Evolutionary conservation across 2,888 invertebrate genomes (phyloP).

Genomic region (Marasmarcha lunaedactyla): DNA sequence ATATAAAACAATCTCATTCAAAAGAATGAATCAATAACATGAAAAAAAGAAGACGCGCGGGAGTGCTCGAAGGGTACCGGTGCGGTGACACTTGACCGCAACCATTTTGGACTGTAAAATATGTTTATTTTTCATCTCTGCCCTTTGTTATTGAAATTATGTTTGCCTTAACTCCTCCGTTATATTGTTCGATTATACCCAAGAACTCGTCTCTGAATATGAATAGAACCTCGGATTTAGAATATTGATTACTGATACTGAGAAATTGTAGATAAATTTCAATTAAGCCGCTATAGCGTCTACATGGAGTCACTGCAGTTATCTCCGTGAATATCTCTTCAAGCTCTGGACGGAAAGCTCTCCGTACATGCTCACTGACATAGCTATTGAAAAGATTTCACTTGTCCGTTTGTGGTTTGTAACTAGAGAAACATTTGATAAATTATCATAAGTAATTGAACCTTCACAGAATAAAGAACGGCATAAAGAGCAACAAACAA

Average conservation of each 20-base stretch:
- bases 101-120: slow-evolving; percentile 69
- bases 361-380: slow-evolving; percentile 27
- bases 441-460: too few relatives aligned
- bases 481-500: too few relatives aligned
- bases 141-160: slow-evolving; percentile 69
- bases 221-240: slow-evolving; percentile 60
- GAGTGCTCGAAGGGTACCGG: slow-evolving; percentile 17
- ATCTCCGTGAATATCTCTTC: slow-evolving; percentile 54
- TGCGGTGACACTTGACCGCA: slow-evolving; percentile 68
- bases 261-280: slow-evolving; percentile 70
- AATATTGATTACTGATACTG: slow-evolving; percentile 70
- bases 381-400: slow-evolving; percentile 35
- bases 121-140: slow-evolving; percentile 69
- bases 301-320: slow-evolving; percentile 35
- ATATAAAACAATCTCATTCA: slow-evolving; percentile 39
- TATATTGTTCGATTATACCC: slow-evolving; percentile 68
- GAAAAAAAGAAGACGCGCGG: slow-evolving; percentile 37
- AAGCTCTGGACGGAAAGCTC: slow-evolving; percentile 26
- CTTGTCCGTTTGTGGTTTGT: slow-evolving; percentile 13
- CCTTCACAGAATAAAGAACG: too few relatives aligned
- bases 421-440: too few relatives aligned
- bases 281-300: slow-evolving; percentile 59
- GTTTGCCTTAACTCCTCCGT: slow-evolving; percentile 69
- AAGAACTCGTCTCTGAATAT: slow-evolving; percentile 61
- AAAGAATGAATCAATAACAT: slow-evolving; percentile 61